A percentile compares a stretch with the other conserved stretches of the same genome.
phyloP scores from a whole-genome alignment of 2,113 vertebrate species.

The Camelus bactrianus region DNA sequence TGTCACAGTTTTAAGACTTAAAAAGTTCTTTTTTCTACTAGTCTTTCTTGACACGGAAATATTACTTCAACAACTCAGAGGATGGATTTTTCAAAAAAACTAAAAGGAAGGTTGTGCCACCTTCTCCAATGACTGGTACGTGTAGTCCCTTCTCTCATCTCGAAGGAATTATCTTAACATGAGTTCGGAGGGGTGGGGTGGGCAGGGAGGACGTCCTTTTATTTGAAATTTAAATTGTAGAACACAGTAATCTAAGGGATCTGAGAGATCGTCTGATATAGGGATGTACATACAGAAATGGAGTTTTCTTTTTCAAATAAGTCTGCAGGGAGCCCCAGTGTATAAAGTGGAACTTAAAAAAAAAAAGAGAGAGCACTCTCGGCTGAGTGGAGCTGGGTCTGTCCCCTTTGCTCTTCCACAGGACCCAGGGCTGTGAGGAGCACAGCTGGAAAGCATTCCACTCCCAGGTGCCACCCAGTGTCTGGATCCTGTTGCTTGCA shows the following conservation, averaged over 20 bases:
- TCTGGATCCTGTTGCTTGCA: not conserved
- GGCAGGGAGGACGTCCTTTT: not conserved
- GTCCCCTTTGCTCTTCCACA: not conserved
- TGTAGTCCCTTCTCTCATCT: conserved; percentile 48
- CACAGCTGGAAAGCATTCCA: not conserved
- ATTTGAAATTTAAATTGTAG: not conserved
- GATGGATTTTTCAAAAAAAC: conserved; percentile 99
- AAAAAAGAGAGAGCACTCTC: not conserved
- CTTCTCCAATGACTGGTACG: conserved; percentile 99
- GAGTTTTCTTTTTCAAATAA: conserved; percentile 37
- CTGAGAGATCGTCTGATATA: not conserved
- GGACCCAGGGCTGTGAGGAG: not conserved
- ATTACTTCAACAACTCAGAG: conserved; percentile 99
- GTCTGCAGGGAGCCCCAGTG: not conserved
- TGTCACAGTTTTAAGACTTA: conserved; percentile 57
- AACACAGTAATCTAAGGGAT: not conserved
- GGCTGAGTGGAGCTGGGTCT: not conserved
- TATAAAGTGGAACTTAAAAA: not conserved
- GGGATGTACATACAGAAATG: not conserved
- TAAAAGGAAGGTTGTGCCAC: conserved; percentile 98
- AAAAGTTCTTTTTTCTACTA: conserved; percentile 82
- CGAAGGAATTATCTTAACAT: not conserved
- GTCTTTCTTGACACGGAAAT: conserved; percentile 98
- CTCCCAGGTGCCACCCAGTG: not conserved
- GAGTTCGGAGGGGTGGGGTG: not conserved